A percentile compares a stretch with the other conserved stretches of the same genome.
These are phyloP conservation scores for Mormyrops boulengeri DNA, from an alignment of 2,797 vertebrate genomes.

Conservation along the genomic window DNA sequence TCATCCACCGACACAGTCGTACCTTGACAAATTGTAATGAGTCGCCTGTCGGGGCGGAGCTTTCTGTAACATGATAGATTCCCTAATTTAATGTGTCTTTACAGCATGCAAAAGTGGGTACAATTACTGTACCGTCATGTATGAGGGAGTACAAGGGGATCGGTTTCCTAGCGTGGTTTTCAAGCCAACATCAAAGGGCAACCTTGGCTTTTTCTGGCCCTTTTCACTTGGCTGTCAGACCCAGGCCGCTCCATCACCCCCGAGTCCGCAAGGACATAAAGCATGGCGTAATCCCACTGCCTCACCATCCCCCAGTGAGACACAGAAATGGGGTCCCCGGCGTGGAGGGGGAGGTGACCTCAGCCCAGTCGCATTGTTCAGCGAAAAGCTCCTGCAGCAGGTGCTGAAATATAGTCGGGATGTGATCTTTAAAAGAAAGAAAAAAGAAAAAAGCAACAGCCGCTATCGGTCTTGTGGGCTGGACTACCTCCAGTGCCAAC, in stretches of 20 bases:
- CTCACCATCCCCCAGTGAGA: background rate
- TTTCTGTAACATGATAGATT: background rate
- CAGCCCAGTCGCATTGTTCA: background rate
- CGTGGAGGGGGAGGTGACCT: background rate
- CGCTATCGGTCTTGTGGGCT: background rate
- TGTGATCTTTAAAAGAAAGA: background rate
- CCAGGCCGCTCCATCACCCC: background rate
- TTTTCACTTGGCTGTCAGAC: background rate
- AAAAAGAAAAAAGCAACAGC: background rate
- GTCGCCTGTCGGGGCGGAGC: background rate
- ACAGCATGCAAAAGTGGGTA: background rate
- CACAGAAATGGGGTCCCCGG: background rate
- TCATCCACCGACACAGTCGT: background rate
- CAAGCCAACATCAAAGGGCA: background rate
- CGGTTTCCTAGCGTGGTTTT: background rate
- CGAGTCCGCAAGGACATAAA: background rate
- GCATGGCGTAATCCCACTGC: background rate
- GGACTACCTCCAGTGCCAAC: background rate
- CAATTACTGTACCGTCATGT: background rate
- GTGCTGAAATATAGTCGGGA: background rate
- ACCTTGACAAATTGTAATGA: background rate
- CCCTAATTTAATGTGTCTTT: background rate
- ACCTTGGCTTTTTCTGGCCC: background rate
- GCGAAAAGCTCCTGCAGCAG: background rate
- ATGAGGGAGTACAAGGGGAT: background rate